A percentile compares a stretch with the other conserved stretches of the same genome.
These are phyloP conservation scores for Nannoperca australis DNA, from an alignment of 2,797 vertebrate genomes.

Conservation along the genomic window DNA sequence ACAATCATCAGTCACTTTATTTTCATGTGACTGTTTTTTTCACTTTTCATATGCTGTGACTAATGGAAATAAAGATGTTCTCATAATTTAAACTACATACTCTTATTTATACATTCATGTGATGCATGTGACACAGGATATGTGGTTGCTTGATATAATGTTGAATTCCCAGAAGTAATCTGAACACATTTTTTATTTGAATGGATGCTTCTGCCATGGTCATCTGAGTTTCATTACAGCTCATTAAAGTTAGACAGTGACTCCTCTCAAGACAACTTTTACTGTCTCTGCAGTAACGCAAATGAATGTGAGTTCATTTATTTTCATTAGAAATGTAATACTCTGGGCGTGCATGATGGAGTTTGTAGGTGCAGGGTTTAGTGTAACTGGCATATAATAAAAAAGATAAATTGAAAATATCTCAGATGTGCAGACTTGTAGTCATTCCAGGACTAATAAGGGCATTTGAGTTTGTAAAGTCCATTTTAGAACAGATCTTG, in stretches of 20 bases:
- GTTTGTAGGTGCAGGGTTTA: conserved; percentile 18
- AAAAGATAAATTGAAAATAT: conserved; percentile 37
- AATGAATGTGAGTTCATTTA: conserved; percentile 34
- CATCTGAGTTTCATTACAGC: conserved; percentile 52
- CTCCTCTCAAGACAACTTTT: conserved; percentile 36
- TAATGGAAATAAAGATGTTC: conserved; percentile 68
- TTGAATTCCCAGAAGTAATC: conserved; percentile 7
- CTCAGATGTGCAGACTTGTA: conserved; percentile 21
- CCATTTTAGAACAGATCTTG: conserved; percentile 5
- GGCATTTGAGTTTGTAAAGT: conserved; percentile 14
- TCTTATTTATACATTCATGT: conserved; percentile 26
- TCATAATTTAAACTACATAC: conserved; percentile 33
- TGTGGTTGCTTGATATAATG: conserved; percentile 11
- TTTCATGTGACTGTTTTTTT: conserved; percentile 57
- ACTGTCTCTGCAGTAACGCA: conserved; percentile 22
- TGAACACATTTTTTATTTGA: not conserved
- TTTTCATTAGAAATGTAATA: conserved; percentile 54
- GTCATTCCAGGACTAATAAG: conserved; percentile 19
- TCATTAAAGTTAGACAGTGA: conserved; percentile 22
- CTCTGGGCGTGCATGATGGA: not conserved
- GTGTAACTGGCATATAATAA: conserved; percentile 20
- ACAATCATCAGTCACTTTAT: conserved; percentile 74
- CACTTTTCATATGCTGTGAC: conserved; percentile 48
- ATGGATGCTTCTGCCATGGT: conserved; percentile 6
- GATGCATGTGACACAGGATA: conserved; percentile 4